Conservation (phyloP, 2,113 vertebrate genomes). For the Centropristis striata region DNA sequence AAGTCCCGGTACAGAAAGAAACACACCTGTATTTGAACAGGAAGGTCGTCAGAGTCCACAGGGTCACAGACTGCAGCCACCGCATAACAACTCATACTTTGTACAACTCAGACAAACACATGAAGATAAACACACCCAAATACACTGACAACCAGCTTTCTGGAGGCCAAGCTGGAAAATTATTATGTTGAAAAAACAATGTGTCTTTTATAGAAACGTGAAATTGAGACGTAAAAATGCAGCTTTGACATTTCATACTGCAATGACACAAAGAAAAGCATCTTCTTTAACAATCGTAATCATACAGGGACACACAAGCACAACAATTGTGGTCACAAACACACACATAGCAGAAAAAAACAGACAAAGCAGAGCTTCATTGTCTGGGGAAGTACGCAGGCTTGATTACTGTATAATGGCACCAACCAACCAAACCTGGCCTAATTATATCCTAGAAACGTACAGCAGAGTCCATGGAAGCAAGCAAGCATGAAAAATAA, state of each 20-base stretch:
- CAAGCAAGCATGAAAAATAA: neutral
- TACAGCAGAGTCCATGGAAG: constrained; percentile 3
- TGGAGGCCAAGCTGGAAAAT: constrained; percentile 10
- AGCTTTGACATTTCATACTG: constrained; percentile 25
- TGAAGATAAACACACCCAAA: neutral
- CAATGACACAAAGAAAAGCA: constrained; percentile 56
- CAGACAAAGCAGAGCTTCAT: constrained; percentile 39
- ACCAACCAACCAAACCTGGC: constrained; percentile 32
- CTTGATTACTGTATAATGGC: constrained; percentile 64
- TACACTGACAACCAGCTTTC: constrained; percentile 3
- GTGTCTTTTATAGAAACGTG: constrained; percentile 38
- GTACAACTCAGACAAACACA: neutral
- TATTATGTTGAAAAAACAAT: constrained; percentile 30
- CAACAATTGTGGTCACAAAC: constrained; percentile 25
- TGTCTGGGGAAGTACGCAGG: constrained; percentile 46
- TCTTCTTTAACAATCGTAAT: constrained; percentile 65
- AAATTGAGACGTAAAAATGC: neutral
- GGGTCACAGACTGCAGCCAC: constrained; percentile 6
- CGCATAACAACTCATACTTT: constrained; percentile 3
- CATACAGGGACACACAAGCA: constrained; percentile 28
- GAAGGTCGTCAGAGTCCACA: constrained; percentile 18
- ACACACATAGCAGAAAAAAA: neutral
- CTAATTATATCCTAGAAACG: constrained; percentile 34
- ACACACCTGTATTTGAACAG: constrained; percentile 46
- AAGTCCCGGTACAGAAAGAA: constrained; percentile 29